Conservation (phyloP, 2,888 invertebrate genomes). For the Cecidostiba fungosa region DNA sequence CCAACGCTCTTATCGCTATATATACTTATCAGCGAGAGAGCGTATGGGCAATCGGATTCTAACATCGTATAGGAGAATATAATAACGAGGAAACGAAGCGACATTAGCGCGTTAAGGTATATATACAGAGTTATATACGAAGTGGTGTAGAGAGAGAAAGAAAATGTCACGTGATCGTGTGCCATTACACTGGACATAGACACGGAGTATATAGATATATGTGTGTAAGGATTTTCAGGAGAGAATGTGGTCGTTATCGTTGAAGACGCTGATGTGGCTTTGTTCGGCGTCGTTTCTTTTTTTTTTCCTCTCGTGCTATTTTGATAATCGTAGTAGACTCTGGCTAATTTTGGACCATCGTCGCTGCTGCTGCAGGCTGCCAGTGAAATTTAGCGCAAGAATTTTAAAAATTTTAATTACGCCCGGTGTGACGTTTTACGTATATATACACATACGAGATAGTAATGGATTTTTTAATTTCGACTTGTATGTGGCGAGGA, state of each 20-base stretch:
- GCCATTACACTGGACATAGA: neutral
- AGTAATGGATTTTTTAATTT: constrained; percentile 3
- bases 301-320: constrained; percentile 19
- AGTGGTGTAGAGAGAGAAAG: neutral
- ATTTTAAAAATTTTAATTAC: constrained; percentile 34
- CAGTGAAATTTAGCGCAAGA: constrained; percentile 33
- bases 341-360: constrained; percentile 9
- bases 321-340: constrained; percentile 18
- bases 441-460: neutral
- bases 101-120: neutral
- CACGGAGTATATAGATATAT: neutral
- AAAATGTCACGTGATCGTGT: constrained; percentile 29
- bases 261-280: neutral
- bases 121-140: neutral
- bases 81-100: constrained; percentile 17
- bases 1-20: constrained; percentile 26
- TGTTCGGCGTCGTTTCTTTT: neutral
- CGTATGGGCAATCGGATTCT: constrained; percentile 19
- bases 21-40: constrained; percentile 4
- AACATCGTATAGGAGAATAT: constrained; percentile 22
- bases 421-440: neutral
- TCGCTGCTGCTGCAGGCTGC: neutral
- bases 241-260: neutral
- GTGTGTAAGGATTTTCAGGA: neutral
- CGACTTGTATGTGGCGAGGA: no score